Evolutionary conservation across 2,113 vertebrate genomes (phyloP).

Genomic region (Clarias batrachus): DNA sequence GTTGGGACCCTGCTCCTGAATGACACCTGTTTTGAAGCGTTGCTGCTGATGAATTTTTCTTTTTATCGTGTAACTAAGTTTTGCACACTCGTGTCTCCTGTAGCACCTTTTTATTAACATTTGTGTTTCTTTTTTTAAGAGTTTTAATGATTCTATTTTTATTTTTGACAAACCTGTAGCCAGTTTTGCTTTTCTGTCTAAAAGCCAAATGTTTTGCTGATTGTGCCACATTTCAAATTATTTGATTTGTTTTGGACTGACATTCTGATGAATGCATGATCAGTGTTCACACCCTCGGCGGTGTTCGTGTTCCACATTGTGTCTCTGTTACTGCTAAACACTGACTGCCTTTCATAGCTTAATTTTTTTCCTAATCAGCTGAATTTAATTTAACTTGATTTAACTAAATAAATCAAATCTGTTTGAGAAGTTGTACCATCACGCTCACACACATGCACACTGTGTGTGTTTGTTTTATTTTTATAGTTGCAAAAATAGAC

Average conservation of each 20-base stretch:
- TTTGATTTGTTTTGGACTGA: not conserved
- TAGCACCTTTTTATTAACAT: conserved; percentile 14
- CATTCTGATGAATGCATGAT: not conserved
- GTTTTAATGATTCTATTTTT: not conserved
- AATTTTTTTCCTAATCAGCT: not conserved
- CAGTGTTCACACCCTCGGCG: not conserved
- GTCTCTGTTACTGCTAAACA: not conserved
- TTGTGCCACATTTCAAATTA: not conserved
- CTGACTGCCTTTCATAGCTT: not conserved
- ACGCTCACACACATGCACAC: not conserved
- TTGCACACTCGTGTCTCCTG: not conserved
- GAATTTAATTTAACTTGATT: not conserved
- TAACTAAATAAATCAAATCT: not conserved
- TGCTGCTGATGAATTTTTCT: not conserved
- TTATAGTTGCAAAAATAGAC: not conserved
- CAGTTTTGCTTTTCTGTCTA: not conserved
- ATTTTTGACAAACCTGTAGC: not conserved
- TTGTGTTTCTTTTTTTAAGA: not conserved
- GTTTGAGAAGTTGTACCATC: not conserved
- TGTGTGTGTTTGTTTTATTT: not conserved
- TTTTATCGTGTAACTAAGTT: not conserved
- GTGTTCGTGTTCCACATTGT: not conserved
- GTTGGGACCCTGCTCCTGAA: not conserved
- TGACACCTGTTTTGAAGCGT: not conserved
- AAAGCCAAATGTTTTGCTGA: not conserved